Percentiles rank a stretch among this genome's conserved stretches.
phyloP scores from a whole-genome alignment of 1,140 invertebrate species.

The Pissodes strobi region DNA sequence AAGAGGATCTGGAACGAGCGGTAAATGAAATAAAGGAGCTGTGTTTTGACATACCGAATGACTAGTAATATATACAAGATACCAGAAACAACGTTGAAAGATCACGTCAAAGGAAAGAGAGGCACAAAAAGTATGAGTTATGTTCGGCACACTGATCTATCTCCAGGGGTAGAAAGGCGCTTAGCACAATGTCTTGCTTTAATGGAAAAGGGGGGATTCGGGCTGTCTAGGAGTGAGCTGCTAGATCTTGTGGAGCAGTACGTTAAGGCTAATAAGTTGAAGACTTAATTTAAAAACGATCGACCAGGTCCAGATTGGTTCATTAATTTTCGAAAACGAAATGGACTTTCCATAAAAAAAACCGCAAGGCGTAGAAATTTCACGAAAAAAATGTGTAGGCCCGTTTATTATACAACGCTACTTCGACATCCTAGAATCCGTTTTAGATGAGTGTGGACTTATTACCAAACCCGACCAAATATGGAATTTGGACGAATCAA shows the following conservation, averaged over 20 bases:
- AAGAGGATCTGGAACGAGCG: no score
- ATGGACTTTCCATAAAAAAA: conserved; percentile 45
- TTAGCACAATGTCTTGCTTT: conserved; percentile 40
- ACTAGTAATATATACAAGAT: conserved; percentile 44
- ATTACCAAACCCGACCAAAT: conserved; percentile 41
- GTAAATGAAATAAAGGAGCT: no score
- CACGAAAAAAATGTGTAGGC: conserved; percentile 45
- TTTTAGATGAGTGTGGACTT: conserved; percentile 38
- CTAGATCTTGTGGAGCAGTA: conserved; percentile 45
- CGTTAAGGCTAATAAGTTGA: conserved; percentile 46
- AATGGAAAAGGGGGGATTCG: conserved; percentile 52
- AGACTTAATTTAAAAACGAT: conserved; percentile 51
- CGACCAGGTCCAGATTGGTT: conserved; percentile 55
- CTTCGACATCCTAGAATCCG: conserved; percentile 42
- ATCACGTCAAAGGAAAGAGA: no score
- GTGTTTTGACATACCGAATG: no score
- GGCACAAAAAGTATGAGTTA: conserved; percentile 36
- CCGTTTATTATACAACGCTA: conserved; percentile 48
- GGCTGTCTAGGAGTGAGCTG: conserved; percentile 48
- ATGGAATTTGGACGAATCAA: conserved; percentile 51
- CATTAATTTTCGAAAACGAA: conserved; percentile 46
- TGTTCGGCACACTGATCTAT: conserved; percentile 41
- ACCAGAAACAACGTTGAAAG: conserved; percentile 39
- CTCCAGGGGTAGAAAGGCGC: conserved; percentile 39
- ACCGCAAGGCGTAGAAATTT: conserved; percentile 52